phyloP scores from a whole-genome alignment of 30 jellyfish, hydroid and myxozoan genomes.

The Rhopilema esculentum region DNA sequence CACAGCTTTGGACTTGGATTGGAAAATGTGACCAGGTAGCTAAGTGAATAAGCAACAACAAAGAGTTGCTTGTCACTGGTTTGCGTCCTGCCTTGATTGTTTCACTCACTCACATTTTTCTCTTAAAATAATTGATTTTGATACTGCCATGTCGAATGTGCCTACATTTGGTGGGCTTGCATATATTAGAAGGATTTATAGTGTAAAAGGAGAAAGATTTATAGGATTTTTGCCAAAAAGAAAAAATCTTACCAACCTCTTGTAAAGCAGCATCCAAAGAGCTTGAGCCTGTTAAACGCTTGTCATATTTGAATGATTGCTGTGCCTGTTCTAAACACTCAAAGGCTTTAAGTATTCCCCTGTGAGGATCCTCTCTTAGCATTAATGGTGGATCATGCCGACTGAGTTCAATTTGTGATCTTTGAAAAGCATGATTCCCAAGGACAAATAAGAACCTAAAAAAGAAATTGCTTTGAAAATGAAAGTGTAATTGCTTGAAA shows the following conservation, averaged over 20 bases:
- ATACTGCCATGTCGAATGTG: too few relatives aligned
- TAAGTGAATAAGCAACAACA: too few relatives aligned
- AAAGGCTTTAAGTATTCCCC: conserved; percentile 87
- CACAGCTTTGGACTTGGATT: too few relatives aligned
- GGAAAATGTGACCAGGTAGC: too few relatives aligned
- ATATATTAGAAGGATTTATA: too few relatives aligned
- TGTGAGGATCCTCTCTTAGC: conserved; percentile 70
- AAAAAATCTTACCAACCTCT: conserved; percentile 89
- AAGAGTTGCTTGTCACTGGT: too few relatives aligned
- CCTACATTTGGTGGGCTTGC: too few relatives aligned
- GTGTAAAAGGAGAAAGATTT: too few relatives aligned
- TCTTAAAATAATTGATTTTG: too few relatives aligned
- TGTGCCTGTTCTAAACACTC: conserved; percentile 87
- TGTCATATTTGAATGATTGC: conserved; percentile 83
- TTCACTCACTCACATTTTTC: too few relatives aligned
- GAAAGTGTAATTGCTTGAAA: background rate
- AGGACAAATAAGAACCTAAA: conserved; percentile 73
- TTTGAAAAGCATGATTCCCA: conserved; percentile 65
- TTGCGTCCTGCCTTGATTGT: too few relatives aligned
- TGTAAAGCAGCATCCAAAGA: conserved; percentile 92
- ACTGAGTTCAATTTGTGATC: conserved; percentile 52
- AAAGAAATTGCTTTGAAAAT: background rate
- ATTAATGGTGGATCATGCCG: conserved; percentile 47
- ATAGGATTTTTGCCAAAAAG: too few relatives aligned
- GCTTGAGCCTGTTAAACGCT: conserved; percentile 95